Evolutionary conservation across 2,113 vertebrate species (phyloP).

Genomic region (Sitta europaea): DNA sequence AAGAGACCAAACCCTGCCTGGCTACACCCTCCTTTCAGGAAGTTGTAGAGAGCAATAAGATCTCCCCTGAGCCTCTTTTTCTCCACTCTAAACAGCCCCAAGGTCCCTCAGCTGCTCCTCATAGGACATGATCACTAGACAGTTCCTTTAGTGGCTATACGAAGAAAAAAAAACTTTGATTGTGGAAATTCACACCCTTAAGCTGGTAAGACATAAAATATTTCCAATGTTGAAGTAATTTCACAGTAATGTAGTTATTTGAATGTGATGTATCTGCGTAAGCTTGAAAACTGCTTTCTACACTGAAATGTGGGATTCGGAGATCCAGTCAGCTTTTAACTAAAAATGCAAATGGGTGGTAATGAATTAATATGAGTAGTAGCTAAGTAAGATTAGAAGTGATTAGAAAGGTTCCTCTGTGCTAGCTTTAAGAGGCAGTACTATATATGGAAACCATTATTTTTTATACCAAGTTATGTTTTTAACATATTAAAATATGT

Average conservation of each 20-base stretch:
- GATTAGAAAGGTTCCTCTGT: neutral
- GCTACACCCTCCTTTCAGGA: neutral
- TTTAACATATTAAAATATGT: neutral
- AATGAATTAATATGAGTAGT: neutral
- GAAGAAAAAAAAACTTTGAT: neutral
- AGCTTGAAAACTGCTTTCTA: neutral
- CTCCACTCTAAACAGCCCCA: neutral
- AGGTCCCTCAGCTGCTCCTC: neutral
- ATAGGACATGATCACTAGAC: neutral
- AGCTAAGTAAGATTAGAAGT: neutral
- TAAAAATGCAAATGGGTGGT: neutral
- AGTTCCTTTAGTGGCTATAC: neutral
- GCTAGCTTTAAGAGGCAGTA: neutral
- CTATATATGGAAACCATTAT: neutral
- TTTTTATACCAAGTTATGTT: neutral
- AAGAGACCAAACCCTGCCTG: neutral
- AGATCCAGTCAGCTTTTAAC: neutral
- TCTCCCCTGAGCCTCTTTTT: neutral
- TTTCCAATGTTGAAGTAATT: neutral
- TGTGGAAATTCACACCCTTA: neutral
- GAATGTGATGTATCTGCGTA: neutral
- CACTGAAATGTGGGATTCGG: neutral
- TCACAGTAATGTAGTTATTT: neutral
- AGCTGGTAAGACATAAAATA: neutral
- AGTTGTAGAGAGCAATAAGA: neutral